These are phyloP conservation scores for Tribolium madens DNA, from an alignment of 1,140 invertebrate genomes.

Conservation along the genomic window DNA sequence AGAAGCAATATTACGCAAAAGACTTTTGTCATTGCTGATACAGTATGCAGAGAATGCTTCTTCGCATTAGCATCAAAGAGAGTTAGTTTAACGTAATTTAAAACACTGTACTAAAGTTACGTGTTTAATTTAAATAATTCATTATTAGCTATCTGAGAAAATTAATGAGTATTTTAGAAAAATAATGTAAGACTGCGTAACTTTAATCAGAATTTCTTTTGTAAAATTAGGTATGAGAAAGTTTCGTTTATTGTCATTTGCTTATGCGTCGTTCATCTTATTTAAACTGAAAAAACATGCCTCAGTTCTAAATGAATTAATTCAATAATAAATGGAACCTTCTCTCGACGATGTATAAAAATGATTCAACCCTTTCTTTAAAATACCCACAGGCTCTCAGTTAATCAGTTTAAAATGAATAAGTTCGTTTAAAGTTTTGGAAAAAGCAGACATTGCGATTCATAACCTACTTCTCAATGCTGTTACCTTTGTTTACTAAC, in stretches of 20 bases:
- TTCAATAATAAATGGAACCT: conserved; percentile 35
- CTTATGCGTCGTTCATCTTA: conserved; percentile 19
- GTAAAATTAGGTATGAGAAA: not conserved
- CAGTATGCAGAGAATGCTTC: conserved; percentile 15
- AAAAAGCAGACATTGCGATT: not conserved
- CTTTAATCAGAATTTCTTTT: conserved; percentile 1
- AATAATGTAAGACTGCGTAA: not conserved
- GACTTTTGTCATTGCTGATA: conserved; percentile 2
- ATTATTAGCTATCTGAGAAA: not conserved
- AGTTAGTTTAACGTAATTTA: conserved; percentile 10
- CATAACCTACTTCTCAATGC: not conserved
- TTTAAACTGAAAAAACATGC: conserved; percentile 7
- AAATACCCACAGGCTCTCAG: conserved; percentile 7
- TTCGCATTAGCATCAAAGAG: conserved; percentile 5
- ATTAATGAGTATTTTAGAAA: not conserved
- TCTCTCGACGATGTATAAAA: conserved; percentile 6
- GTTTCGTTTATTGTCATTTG: conserved; percentile 4
- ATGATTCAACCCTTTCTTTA: conserved; percentile 20
- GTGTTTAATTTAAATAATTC: conserved; percentile 11
- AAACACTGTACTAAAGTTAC: not conserved
- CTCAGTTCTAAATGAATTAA: conserved; percentile 11
- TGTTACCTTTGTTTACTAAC: not conserved
- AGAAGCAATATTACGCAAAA: not conserved
- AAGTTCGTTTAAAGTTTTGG: conserved; percentile 13
- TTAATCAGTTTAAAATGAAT: conserved; percentile 12